Percentiles rank a stretch among this genome's conserved stretches.
phyloP scores from a whole-genome alignment of 2,797 vertebrate genomes.

The Tenualosa thibaudeaui region DNA sequence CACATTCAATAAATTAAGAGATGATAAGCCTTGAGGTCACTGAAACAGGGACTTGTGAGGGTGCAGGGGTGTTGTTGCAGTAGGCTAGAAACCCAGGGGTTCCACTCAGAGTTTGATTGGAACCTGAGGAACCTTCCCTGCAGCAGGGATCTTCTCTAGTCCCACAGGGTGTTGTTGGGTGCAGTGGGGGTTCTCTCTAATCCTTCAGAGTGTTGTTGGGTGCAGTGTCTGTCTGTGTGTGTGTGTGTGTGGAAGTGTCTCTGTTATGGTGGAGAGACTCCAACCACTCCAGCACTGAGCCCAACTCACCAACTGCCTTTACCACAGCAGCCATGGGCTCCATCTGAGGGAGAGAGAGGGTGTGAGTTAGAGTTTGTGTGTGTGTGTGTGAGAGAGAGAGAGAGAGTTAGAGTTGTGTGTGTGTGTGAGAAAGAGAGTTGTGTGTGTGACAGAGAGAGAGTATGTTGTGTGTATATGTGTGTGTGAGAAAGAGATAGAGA shows the following conservation, averaged over 20 bases:
- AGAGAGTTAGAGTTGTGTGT: not conserved
- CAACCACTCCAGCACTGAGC: slow-evolving; percentile 72
- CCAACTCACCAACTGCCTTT: slow-evolving; percentile 77
- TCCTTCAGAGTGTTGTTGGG: not conserved
- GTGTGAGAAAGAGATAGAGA: no score
- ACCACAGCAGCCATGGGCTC: slow-evolving; percentile 54
- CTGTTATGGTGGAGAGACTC: slow-evolving; percentile 52
- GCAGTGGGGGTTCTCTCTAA: not conserved
- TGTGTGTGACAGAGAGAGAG: no score
- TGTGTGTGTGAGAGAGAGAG: not conserved
- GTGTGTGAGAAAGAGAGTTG: not conserved
- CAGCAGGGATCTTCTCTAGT: no score
- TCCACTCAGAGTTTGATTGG: no score
- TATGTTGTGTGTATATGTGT: no score
- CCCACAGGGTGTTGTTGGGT: not conserved
- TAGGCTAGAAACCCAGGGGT: no score
- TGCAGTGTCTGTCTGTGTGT: no score
- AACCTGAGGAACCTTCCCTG: no score
- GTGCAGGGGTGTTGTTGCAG: no score
- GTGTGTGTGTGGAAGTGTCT: not conserved
- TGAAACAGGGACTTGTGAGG: not conserved
- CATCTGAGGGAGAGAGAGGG: slow-evolving; percentile 55
- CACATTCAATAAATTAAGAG: no score
- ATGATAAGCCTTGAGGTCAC: not conserved
- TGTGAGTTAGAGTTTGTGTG: no score